A percentile compares a stretch with the other conserved stretches of the same genome.
Evolutionary conservation across 2,888 invertebrate species (phyloP).

Genomic region (Hyppa rectilinea): DNA sequence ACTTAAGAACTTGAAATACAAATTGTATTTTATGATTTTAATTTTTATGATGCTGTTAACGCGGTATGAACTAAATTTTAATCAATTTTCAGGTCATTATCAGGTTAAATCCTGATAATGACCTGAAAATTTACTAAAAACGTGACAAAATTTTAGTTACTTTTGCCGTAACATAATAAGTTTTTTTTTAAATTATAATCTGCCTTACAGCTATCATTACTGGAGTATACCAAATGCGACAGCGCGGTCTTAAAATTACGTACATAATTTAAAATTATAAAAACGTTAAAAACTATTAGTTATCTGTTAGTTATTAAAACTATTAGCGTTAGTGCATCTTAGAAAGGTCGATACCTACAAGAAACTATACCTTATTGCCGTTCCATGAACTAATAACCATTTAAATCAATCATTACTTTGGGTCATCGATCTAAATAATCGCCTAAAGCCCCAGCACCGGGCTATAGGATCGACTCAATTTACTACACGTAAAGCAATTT

Average conservation of each 20-base stretch:
- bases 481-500: slow-evolving; percentile 39
- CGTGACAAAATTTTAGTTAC: background rate
- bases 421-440: slow-evolving; percentile 44
- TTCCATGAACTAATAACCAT: background rate
- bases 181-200: too few relatives aligned
- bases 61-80: too few relatives aligned
- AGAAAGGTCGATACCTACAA: background rate
- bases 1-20: too few relatives aligned
- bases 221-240: too few relatives aligned
- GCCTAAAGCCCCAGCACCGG: slow-evolving; percentile 4
- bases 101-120: too few relatives aligned
- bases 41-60: too few relatives aligned
- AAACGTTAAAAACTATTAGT: too few relatives aligned
- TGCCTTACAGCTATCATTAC: too few relatives aligned
- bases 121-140: background rate
- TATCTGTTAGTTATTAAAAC: background rate
- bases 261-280: too few relatives aligned
- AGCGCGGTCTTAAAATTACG: too few relatives aligned
- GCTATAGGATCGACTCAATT: slow-evolving; percentile 22
- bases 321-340: background rate
- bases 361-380: background rate
- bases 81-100: too few relatives aligned
- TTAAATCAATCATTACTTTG: slow-evolving; percentile 13
- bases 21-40: too few relatives aligned
- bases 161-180: background rate